Base-by-base conservation (phyloP, 1,140 invertebrate genomes). In the Andricus grossulariae region DNA sequence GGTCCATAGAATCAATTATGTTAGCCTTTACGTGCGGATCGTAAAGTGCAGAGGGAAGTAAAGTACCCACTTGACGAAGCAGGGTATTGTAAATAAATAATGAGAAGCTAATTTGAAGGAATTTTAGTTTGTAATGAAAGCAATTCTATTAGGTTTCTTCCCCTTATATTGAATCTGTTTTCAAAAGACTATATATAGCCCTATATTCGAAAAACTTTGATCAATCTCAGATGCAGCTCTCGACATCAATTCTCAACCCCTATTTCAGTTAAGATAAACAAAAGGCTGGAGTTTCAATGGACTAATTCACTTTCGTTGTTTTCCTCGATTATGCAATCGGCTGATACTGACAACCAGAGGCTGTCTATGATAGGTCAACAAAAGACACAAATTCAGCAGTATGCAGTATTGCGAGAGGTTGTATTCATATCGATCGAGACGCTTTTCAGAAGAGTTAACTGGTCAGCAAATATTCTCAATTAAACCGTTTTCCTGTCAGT, bases 1-100 rank as follows among this genome's bases (percentile, higher is more conserved):
- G 57, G 57, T 60, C 57, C 57, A 60, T 60, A 6, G 57, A 60
- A 60, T 60, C 57, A 32, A 60, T 60, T 60, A 60, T 12, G 57
- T 60, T 60, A 60, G 57, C 55, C 12, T 57, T 57, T 32, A 32
- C 21, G 21, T 57, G 21, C 57, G 5, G 12, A 60, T 39, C 57
- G 21, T 60, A 60, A 60, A 60, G 32, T 25, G 57, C 25, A 60
- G 19, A 57, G 57, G 12, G 21, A 57, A 4, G 13, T 12, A 11
- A 25, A 13, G 12, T 32, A 60, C 25, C 25, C 13, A 32, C 57
- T 60, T 60, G 11, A 19, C 8, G 7, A 5, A 32, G 5, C 5
- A 32, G 25, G 25, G 25, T 32, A 32, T 32, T 32, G 25, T 32
- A 32, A 32, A 32, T 32, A 32, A 32, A 32, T 32, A 32, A 32